Conservation (phyloP, 2,888 invertebrate genomes). For the Congeria kusceri region DNA sequence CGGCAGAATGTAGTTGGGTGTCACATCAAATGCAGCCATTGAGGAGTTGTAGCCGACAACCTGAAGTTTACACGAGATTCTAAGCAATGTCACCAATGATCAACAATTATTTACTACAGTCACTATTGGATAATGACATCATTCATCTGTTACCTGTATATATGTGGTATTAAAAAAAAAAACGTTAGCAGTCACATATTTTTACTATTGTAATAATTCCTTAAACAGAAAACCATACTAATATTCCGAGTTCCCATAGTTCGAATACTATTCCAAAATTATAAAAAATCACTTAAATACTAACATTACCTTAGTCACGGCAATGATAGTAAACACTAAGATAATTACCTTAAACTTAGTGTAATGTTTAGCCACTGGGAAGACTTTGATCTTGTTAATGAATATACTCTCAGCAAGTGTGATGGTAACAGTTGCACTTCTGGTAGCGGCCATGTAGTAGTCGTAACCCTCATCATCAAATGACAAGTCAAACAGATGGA, state of each 20-base stretch:
- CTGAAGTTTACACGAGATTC: conserved; percentile 34
- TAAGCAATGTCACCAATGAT: background rate
- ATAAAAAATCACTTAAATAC: too few relatives aligned
- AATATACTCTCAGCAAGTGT: conserved; percentile 51
- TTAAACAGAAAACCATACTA: too few relatives aligned
- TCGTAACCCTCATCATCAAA: conserved; percentile 39
- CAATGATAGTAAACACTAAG: too few relatives aligned
- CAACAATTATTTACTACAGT: too few relatives aligned
- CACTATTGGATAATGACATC: too few relatives aligned
- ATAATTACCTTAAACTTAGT: conserved; percentile 70
- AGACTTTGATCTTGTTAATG: conserved; percentile 72
- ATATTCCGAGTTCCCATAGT: too few relatives aligned
- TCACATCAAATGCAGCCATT: conserved; percentile 60
- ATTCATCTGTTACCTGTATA: too few relatives aligned
- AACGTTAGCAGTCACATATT: too few relatives aligned
- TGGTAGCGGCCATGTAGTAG: conserved; percentile 53
- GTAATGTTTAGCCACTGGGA: conserved; percentile 52
- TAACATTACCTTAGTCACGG: too few relatives aligned
- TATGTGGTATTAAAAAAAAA: too few relatives aligned
- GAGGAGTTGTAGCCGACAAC: conserved; percentile 63
- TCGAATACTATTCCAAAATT: too few relatives aligned
- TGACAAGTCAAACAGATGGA: conserved; percentile 74
- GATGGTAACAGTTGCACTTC: conserved; percentile 64
- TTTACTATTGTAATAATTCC: too few relatives aligned
- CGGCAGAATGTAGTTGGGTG: conserved; percentile 64